Conservation (phyloP, 2,888 invertebrate species). For the Apoda limacodes region DNA sequence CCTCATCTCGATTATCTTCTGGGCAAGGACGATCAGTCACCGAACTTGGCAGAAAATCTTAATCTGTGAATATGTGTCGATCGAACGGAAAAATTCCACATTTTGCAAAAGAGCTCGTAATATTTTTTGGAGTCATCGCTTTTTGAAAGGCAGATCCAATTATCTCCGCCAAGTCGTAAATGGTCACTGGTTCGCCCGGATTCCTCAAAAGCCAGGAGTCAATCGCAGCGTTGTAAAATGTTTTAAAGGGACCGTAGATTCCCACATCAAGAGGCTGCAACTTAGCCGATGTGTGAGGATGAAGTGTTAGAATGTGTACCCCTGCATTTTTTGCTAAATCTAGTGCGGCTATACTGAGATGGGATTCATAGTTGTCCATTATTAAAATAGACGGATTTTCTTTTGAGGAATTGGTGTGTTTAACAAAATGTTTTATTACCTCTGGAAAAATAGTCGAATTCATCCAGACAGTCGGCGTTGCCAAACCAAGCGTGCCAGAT, state of each 20-base stretch:
- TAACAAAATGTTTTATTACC: no score
- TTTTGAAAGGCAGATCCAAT: constrained; percentile 17
- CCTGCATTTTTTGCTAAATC: not conserved
- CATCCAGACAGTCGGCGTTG: constrained; percentile 34
- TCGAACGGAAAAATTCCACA: constrained; percentile 12
- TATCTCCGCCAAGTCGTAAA: constrained; percentile 17
- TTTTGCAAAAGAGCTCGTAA: constrained; percentile 10
- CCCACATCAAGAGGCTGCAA: constrained; percentile 11
- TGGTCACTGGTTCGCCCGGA: constrained; percentile 18
- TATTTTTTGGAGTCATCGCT: constrained; percentile 15
- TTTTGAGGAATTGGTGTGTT: constrained; percentile 1
- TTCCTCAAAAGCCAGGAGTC: constrained; percentile 19
- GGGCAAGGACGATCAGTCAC: constrained; percentile 13
- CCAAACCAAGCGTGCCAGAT: constrained; percentile 29
- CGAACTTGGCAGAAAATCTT: constrained; percentile 8
- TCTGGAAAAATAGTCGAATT: constrained; percentile 28
- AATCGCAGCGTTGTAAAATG: constrained; percentile 17
- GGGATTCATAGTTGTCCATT: constrained; percentile 5
- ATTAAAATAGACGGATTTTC: constrained; percentile 4
- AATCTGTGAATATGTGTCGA: constrained; percentile 9
- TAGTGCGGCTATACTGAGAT: constrained; percentile 1
- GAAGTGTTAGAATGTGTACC: not conserved
- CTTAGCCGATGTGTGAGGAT: constrained; percentile 7
- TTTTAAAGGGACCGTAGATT: no score
- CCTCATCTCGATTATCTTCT: no score